Evolutionary conservation across 2,888 invertebrate genomes (phyloP).

Genomic region (Oxyteleia sp.): DNA sequence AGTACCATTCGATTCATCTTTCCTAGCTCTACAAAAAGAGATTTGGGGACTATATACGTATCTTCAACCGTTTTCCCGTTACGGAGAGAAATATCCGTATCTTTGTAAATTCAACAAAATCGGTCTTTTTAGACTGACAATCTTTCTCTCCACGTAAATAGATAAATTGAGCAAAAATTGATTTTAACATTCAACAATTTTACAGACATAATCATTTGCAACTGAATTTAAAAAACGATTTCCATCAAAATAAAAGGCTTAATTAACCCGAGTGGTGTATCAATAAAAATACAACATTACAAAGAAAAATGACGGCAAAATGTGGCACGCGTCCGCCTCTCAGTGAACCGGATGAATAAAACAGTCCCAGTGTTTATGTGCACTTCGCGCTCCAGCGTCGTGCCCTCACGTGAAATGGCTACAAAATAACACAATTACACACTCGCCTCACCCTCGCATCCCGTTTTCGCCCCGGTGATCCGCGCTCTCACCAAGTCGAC

Average conservation of each 20-base stretch:
- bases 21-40: too few relatives aligned
- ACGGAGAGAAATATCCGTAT: too few relatives aligned
- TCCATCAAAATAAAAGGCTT: constrained; percentile 5
- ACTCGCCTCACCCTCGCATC: constrained; percentile 83
- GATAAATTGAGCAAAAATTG: too few relatives aligned
- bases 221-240: not conserved
- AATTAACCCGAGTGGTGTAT: constrained; percentile 17
- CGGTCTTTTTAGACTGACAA: too few relatives aligned
- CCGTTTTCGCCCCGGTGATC: constrained; percentile 79
- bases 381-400: constrained; percentile 81
- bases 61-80: too few relatives aligned
- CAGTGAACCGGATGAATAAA: constrained; percentile 85
- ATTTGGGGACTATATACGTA: too few relatives aligned
- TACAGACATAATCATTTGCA: too few relatives aligned
- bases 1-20: too few relatives aligned
- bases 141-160: too few relatives aligned
- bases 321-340: constrained; percentile 79
- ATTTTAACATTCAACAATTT: too few relatives aligned
- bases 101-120: too few relatives aligned
- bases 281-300: constrained; percentile 26
- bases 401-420: constrained; percentile 86
- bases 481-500: constrained; percentile 77
- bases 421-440: constrained; percentile 87
- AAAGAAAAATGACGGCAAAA: constrained; percentile 64
- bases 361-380: constrained; percentile 86